These are phyloP conservation scores for Musca vetustissima DNA, from an alignment of 1,140 invertebrate genomes.

Conservation along the genomic window DNA sequence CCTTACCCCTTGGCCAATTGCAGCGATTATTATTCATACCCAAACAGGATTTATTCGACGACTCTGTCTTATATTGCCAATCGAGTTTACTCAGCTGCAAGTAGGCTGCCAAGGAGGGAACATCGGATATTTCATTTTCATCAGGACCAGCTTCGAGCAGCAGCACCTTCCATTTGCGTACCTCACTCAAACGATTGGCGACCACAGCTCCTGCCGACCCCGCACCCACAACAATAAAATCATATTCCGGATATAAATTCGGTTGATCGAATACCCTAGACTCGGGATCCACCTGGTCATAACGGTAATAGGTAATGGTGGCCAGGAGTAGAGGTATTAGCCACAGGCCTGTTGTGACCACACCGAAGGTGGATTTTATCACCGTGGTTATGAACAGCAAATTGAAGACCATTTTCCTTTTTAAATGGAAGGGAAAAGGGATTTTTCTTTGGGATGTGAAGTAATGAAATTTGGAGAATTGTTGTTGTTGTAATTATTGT, in stretches of 20 bases:
- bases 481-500: too few species aligned
- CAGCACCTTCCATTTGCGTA: constrained; percentile 77
- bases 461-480: too few species aligned
- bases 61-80: constrained; percentile 90
- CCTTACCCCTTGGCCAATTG: constrained; percentile 83
- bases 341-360: constrained; percentile 76
- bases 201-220: constrained; percentile 81
- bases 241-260: constrained; percentile 68
- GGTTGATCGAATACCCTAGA: constrained; percentile 65
- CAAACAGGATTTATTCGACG: constrained; percentile 78
- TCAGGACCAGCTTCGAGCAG: constrained; percentile 90
- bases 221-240: constrained; percentile 85
- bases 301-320: constrained; percentile 79
- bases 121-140: constrained; percentile 87
- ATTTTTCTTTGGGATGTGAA: background rate
- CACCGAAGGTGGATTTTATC: constrained; percentile 70
- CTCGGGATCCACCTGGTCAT: constrained; percentile 80
- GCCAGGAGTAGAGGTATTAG: constrained; percentile 78
- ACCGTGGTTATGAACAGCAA: constrained; percentile 73
- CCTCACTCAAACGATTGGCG: constrained; percentile 84
- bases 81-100: constrained; percentile 85
- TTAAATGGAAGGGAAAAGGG: background rate
- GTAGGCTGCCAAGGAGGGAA: constrained; percentile 84
- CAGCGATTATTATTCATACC: constrained; percentile 75
- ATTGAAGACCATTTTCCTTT: constrained; percentile 66